Base-by-base conservation (phyloP, 2,113 vertebrate species). In the Percopsis transmontana region DNA sequence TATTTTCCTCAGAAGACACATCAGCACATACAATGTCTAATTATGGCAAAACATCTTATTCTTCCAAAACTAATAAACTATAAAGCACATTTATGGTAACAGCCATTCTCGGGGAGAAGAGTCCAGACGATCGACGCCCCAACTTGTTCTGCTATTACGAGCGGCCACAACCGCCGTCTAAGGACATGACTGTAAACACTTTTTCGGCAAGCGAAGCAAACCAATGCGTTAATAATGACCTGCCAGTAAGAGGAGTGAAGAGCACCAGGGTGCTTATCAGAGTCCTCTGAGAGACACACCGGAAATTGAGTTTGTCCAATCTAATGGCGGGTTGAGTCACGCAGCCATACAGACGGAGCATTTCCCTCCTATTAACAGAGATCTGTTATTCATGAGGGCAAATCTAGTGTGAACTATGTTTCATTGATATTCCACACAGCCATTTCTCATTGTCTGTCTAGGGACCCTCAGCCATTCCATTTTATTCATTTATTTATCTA, bases 361-460 rank as follows among this genome's bases (percentile, higher is more conserved):
- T 87, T 88, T 87, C 77, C 71, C 83, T 85, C 85, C 89, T 80
- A 91, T 92, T 92, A 92, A 85, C 85, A 78, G 66, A 80, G 65
- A 91, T 91, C 86, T 84, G 84, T 92, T 92, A 92, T 92, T 91
- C 90, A 92, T 92, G 90, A 92, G 91, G 89, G 89, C 89, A 88
- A 87, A 86, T 87, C 83, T 77, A 77, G 79, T 85, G 87, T 92
- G 89, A 91, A 92, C 91, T 90, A 47, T 85, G 77, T 87, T 80
- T 86, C 89, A 90, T 90, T 91, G 86, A 89, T 90, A 92, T 92
- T 92, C 90, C 39, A 69, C 68, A 50, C 74, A 73, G 76, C 84
- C 79, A 58, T 83, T 75, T 83, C 74, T 74, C 83, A 74, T 88
- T 83, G 82, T 82, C 88, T 82, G 73, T 79, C 86, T 73, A 41